Evolutionary conservation across 1,140 invertebrate species (phyloP).

Genomic region (Babylonia areolata): DNA sequence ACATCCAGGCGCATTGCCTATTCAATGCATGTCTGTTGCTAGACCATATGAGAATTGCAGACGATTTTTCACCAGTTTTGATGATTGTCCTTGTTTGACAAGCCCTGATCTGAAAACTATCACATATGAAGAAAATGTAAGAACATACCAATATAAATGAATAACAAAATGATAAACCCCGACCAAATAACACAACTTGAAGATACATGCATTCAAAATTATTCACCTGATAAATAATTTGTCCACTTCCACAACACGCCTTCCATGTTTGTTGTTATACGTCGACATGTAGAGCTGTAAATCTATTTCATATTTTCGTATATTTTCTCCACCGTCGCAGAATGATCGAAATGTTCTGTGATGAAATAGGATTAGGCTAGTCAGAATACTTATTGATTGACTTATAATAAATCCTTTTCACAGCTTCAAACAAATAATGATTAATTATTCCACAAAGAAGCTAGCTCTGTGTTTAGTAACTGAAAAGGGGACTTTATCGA

Average conservation of each 20-base stretch:
- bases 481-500: not conserved
- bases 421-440: not conserved
- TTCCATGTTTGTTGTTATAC: constrained; percentile 80
- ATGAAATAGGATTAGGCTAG: not conserved
- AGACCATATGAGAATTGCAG: no score
- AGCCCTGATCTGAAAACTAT: no score
- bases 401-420: not conserved
- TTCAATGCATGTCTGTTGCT: no score
- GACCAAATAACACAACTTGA: no score
- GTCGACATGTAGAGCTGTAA: constrained; percentile 51
- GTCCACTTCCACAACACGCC: constrained; percentile 89
- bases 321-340: not conserved
- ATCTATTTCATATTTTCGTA: not conserved
- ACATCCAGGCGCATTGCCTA: no score
- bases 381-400: no score
- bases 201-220: not conserved
- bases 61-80: no score
- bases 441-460: not conserved
- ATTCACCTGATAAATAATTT: constrained; percentile 86
- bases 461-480: not conserved
- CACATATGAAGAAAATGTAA: no score
- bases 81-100: no score
- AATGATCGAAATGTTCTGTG: no score
- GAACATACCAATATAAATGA: no score
- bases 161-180: no score